phyloP scores from a whole-genome alignment of 2,797 vertebrate genomes.

The Brachymystax lenok region DNA sequence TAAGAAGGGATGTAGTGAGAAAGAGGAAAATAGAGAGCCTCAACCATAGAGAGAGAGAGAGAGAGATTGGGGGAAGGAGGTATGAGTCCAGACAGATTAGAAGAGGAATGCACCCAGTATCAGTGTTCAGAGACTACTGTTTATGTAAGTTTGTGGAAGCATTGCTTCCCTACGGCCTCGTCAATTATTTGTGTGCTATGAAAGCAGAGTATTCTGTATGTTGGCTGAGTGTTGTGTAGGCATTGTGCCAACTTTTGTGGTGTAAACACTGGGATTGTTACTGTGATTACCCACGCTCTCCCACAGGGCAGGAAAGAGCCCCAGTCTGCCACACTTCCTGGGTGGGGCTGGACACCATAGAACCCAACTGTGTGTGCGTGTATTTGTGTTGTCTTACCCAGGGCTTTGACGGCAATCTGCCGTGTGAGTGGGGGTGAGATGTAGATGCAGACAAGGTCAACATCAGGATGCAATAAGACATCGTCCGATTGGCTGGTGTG shows the following conservation, averaged over 20 bases:
- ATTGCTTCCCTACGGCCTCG: not conserved
- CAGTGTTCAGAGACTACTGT: not conserved
- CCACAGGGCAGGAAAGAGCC: not conserved
- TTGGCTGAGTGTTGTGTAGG: not conserved
- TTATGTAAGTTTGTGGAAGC: not conserved
- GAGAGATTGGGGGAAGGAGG: not conserved
- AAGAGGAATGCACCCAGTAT: not conserved
- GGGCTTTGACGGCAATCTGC: slow-evolving; percentile 95
- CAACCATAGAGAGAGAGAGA: not conserved
- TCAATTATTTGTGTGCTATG: not conserved
- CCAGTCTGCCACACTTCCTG: not conserved
- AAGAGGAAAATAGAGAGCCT: not conserved
- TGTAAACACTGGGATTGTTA: not conserved
- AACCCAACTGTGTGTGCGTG: slow-evolving; percentile 13
- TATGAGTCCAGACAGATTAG: not conserved
- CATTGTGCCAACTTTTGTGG: not conserved
- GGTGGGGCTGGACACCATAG: not conserved
- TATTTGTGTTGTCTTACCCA: slow-evolving; percentile 79
- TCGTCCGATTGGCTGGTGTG: slow-evolving; percentile 93
- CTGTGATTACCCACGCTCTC: not conserved
- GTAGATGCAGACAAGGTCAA: slow-evolving; percentile 96
- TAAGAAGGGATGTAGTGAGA: not conserved
- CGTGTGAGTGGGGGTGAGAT: slow-evolving; percentile 94
- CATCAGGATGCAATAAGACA: slow-evolving; percentile 91
- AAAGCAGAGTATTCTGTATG: too few relatives aligned